Conservation (phyloP, 1,140 invertebrate species). For the Agrypnia vestita region DNA sequence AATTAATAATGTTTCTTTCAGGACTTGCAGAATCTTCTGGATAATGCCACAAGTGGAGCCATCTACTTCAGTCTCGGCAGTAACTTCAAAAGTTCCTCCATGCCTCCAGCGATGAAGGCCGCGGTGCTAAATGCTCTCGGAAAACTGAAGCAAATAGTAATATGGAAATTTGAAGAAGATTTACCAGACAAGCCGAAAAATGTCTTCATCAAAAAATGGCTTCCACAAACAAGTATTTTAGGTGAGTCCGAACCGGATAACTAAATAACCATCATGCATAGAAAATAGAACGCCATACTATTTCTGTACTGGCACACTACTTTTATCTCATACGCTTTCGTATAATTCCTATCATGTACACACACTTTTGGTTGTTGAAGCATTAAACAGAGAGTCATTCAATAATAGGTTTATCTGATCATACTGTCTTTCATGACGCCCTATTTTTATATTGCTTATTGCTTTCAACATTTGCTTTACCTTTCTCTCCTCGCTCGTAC, state of each 20-base stretch:
- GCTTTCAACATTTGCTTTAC: too few species aligned
- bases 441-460: too few species aligned
- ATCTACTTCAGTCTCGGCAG: slow-evolving; percentile 80
- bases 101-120: slow-evolving; percentile 68
- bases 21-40: slow-evolving; percentile 73
- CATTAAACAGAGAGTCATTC: too few species aligned
- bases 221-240: slow-evolving; percentile 81
- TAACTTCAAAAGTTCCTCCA: slow-evolving; percentile 70
- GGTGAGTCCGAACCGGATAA: slow-evolving; percentile 50
- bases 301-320: too few species aligned
- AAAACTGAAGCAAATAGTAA: slow-evolving; percentile 74
- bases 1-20: slow-evolving; percentile 47
- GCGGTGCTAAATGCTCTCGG: slow-evolving; percentile 72
- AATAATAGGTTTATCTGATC: too few species aligned
- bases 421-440: too few species aligned
- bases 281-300: too few species aligned
- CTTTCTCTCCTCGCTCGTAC: too few species aligned
- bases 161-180: slow-evolving; percentile 81
- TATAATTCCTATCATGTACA: too few species aligned
- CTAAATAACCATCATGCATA: too few species aligned
- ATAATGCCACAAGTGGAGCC: slow-evolving; percentile 73
- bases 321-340: too few species aligned
- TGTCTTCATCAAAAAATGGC: slow-evolving; percentile 78
- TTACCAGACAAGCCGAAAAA: slow-evolving; percentile 73
- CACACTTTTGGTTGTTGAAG: too few species aligned